phyloP scores from a whole-genome alignment of 2,113 vertebrate species.

The Anser brachyrhynchus region DNA sequence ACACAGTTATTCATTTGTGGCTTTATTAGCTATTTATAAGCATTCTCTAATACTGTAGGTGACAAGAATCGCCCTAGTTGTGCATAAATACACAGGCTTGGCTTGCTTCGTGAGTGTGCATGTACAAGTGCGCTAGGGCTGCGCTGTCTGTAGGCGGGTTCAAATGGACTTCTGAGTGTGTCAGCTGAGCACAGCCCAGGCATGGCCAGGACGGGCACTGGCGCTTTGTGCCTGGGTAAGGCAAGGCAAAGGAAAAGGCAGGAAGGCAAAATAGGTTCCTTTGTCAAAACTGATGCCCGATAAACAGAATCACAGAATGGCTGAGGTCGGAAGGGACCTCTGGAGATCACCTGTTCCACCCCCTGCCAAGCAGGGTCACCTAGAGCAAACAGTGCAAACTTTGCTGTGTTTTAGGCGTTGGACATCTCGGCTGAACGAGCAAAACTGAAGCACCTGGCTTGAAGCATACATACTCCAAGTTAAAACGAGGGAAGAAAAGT shows the following conservation, averaged over 20 bases:
- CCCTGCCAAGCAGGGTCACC: too few species aligned
- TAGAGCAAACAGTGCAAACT: background rate
- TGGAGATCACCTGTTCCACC: too few species aligned
- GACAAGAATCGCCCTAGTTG: background rate
- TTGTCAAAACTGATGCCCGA: background rate
- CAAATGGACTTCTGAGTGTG: too few species aligned
- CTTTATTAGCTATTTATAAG: too few species aligned
- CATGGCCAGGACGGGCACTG: background rate
- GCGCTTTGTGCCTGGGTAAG: background rate
- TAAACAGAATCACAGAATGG: too few species aligned
- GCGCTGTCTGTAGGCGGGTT: background rate
- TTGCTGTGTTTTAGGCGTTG: too few species aligned
- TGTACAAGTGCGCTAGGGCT: background rate
- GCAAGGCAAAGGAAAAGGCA: background rate
- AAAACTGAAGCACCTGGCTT: background rate
- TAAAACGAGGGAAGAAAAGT: background rate
- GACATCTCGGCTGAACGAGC: background rate
- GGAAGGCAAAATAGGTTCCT: background rate
- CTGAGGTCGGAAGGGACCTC: too few species aligned
- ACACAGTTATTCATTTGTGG: too few species aligned
- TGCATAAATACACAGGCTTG: accelerated
- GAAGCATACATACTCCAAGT: background rate
- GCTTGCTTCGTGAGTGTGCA: accelerated
- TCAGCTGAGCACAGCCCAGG: background rate
- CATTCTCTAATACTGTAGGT: background rate